These are phyloP conservation scores for Thymallus thymallus DNA, from an alignment of 2,113 vertebrate genomes.

Conservation along the genomic window DNA sequence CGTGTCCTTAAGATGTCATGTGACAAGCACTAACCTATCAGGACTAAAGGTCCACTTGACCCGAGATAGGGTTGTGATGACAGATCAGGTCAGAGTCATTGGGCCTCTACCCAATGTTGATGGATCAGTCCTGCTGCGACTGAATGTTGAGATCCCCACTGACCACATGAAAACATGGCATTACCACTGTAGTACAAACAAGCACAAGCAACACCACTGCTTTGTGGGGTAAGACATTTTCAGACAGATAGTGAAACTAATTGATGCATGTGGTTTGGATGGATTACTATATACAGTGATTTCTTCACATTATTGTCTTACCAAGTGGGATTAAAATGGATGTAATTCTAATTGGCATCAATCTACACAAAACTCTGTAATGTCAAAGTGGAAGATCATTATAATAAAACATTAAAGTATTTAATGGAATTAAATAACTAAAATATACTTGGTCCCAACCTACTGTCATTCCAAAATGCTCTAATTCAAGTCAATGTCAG, in stretches of 20 bases:
- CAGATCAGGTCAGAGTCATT: background rate
- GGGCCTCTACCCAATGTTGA: background rate
- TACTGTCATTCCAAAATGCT: no score
- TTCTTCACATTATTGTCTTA: no score
- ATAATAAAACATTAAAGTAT: no score
- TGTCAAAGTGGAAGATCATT: no score
- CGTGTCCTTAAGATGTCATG: background rate
- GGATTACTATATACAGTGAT: no score
- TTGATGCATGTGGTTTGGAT: background rate
- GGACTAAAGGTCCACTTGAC: background rate
- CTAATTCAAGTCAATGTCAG: no score
- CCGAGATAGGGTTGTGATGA: background rate
- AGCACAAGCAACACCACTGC: background rate
- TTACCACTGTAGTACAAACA: background rate
- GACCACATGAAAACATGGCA: background rate
- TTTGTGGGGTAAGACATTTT: background rate
- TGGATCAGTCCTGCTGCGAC: background rate
- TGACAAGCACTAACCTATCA: background rate
- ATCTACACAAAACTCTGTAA: no score
- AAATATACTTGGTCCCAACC: no score
- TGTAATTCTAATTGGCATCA: no score
- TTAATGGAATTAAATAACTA: no score
- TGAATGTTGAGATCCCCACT: background rate
- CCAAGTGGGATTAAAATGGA: no score
- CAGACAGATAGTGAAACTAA: background rate